A percentile compares a stretch with the other conserved stretches of the same genome.
These are phyloP conservation scores for Phalera bucephala DNA, from an alignment of 2,888 invertebrate species.

Conservation along the genomic window DNA sequence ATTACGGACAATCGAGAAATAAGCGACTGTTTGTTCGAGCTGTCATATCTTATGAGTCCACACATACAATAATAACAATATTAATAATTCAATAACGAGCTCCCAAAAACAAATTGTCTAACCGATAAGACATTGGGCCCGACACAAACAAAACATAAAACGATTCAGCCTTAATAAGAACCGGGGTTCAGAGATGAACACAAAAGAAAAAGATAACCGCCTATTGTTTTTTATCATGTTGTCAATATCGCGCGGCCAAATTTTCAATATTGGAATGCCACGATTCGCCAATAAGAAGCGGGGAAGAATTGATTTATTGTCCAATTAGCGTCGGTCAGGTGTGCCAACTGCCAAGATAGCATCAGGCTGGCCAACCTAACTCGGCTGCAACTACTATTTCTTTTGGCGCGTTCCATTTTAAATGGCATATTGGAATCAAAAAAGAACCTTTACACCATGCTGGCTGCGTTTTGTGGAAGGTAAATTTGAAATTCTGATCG, in stretches of 20 bases:
- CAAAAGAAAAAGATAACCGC: constrained; percentile 81
- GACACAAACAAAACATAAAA: constrained; percentile 73
- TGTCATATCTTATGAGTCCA: no score
- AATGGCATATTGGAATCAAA: constrained; percentile 81
- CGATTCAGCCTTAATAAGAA: constrained; percentile 77
- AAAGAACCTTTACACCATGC: constrained; percentile 79
- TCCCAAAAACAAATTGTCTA: constrained; percentile 79
- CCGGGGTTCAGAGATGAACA: constrained; percentile 77
- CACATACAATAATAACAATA: no score
- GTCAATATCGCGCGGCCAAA: constrained; percentile 83
- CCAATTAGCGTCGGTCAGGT: constrained; percentile 84
- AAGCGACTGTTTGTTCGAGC: no score
- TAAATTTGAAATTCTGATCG: constrained; percentile 80
- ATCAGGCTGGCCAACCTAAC: constrained; percentile 80
- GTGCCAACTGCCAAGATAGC: constrained; percentile 83
- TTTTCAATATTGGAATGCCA: constrained; percentile 83
- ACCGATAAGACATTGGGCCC: constrained; percentile 72
- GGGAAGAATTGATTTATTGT: constrained; percentile 83
- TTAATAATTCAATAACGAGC: constrained; percentile 78
- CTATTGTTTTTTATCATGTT: constrained; percentile 83
- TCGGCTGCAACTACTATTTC: constrained; percentile 74
- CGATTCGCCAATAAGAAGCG: constrained; percentile 83
- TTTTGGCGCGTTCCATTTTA: constrained; percentile 76
- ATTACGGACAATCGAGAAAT: no score
- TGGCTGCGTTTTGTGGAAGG: constrained; percentile 67